These are phyloP conservation scores for Pangasianodon hypophthalmus DNA, from an alignment of 2,113 vertebrate genomes.

Conservation along the genomic window DNA sequence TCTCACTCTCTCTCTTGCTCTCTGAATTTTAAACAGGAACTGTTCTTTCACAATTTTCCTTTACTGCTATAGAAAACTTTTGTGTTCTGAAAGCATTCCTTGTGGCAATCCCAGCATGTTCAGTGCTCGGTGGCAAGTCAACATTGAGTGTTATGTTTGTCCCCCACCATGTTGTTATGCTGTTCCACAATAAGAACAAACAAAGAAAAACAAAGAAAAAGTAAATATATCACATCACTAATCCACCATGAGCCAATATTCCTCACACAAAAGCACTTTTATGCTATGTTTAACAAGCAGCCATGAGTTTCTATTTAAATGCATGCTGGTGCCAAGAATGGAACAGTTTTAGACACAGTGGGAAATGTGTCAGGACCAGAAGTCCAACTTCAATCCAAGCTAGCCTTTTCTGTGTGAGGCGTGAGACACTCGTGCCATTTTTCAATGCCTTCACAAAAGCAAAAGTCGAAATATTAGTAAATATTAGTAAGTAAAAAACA, in stretches of 20 bases:
- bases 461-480: background rate
- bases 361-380: conserved; percentile 36
- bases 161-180: conserved; percentile 14
- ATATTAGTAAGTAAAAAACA: background rate
- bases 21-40: conserved; percentile 17
- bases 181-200: conserved; percentile 28
- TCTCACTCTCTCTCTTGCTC: background rate
- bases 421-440: conserved; percentile 37
- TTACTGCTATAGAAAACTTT: background rate
- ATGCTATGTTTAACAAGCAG: conserved; percentile 42
- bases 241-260: conserved; percentile 28
- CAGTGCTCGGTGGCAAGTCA: conserved; percentile 14
- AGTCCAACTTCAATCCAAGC: conserved; percentile 52
- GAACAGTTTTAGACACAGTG: conserved; percentile 37
- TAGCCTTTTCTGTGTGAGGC: conserved; percentile 31
- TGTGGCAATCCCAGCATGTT: conserved; percentile 3
- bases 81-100: background rate
- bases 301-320: conserved; percentile 36
- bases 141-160: conserved; percentile 15
- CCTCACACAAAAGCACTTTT: conserved; percentile 32
- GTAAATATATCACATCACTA: conserved; percentile 12
- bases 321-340: conserved; percentile 38
- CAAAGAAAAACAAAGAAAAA: conserved; percentile 20
- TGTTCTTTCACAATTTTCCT: conserved; percentile 9
- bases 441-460: conserved; percentile 8